Evolutionary conservation across 2,888 invertebrate species (phyloP), one percentile per base, ranked within the genome.

Genomic region (Anorthoa munda): DNA sequence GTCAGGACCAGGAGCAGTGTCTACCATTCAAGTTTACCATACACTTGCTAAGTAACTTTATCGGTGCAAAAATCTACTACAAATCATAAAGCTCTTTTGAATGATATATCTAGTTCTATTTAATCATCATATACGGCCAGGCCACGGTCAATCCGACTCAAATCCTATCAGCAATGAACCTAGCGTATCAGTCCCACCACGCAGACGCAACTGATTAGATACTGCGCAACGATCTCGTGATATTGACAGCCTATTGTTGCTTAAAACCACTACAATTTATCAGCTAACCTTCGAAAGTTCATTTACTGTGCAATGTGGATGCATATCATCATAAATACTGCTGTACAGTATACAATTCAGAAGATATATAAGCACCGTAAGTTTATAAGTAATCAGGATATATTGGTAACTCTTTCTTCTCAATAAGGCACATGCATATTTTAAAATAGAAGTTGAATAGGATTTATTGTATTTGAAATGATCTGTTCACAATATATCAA

Each of bases 131-230:
- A 18, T 4, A 15, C 12, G 26, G 23, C 26, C 48, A 39, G 26
- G 45, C 50, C 70, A 55, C 55, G 50, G 55, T 48, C 66, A 46
- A 55, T 31, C 21, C 51, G 21, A 26, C 17, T 17, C 58, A 67
- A 79, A 81, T 77, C 77, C 58, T 56, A 56, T 72, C 66, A 71
- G 50, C 77, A 23, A 12, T 81, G 77, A 82, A 77, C 79, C 60
- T 59, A 26, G 17, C 31, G 48, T 81, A 77, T 81, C 72, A 67
- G 48, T 63, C 31, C 2, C 60, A 59, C 59, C 51, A 23, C 53
- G 23, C 53, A n/a, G 55, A 23, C 53, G 23, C 53, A 17, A 60
- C 55, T 56, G 82, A 79, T 79, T 72, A 79, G 79, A 81, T 79
- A 79, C 5, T 21, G 51, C 21, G 23, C 7, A 23, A 45, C 66